Evolutionary conservation across 2,888 invertebrate genomes (phyloP), one percentile per base, ranked within the genome.

Genomic region (Xylocampa areola): DNA sequence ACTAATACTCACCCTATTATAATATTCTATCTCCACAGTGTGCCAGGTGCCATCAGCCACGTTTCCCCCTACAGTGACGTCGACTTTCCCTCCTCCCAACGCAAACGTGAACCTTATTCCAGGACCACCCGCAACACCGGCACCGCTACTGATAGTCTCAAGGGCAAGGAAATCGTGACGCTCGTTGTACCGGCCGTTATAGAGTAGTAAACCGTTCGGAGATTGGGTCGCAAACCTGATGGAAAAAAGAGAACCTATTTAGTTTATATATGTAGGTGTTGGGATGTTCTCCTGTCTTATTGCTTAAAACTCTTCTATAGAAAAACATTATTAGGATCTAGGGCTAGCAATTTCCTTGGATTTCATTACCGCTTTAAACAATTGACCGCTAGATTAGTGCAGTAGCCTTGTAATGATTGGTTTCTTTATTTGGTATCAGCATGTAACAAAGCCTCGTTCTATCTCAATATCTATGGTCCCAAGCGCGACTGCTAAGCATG

Each of bases 141-240:
- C 92, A 2, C 90, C 92, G 0, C 96, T 95, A 44, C 96, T 95
- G 0, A 97, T 91, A 8, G 98, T 95, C 89, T 99, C 98, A 35
- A 99, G 89, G 0, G 98, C 97, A 13, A 99, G 95, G 84, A 98
- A 99, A 89, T 99, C 99, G 82, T 99, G 98, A 1, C 97, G 95
- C 83, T 98, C 98, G 87, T 99, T 99, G 91, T 98, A 99, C 0
- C 99, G 95, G 0, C 99, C 99, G 87, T 99, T 99, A 94, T 99
- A 99, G 0, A 99, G 94, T 0, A 99, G 90, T 0, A 99, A 89
- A 0, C 98, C 99, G 70, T 98, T 96, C 5, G 96, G 95, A 13
- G 96, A 94, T 68, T 97, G 97, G 0, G 98, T 99, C 1, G 98
- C 97, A 88, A 99, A 99, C 74, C 97, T 96, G 84, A n/a, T 79